Evolutionary conservation across 1,140 invertebrate species (phyloP), one percentile per base, ranked within the genome.

Genomic region (Andricus grossulariae): DNA sequence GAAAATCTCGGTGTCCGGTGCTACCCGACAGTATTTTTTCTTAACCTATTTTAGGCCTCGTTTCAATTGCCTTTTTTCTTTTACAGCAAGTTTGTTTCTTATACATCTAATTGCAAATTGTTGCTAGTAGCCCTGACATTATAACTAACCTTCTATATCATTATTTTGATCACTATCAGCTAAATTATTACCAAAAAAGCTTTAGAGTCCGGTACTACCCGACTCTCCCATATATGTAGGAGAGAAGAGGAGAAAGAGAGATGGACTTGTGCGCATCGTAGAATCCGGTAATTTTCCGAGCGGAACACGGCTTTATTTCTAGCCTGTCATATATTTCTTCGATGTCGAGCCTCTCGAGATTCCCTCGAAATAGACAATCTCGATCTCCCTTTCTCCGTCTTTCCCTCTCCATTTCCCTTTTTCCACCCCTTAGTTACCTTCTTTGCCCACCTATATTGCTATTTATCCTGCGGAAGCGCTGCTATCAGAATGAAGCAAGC

Each of bases 231-330:
- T 78, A 73, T 52, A n/a, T 72, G 45, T 66, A n/a, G 71, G 57
- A 80, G 76, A 70, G 50, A 71, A 39, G 50, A 25, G 77, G 71
- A 78, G 75, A 73, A 32, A 54, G 72, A 82, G 50, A 52, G 72
- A 80, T 45, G 73, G 71, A 77, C 73, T 76, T 79, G 75, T 73
- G 55, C 52, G 73, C 57, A n/a, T 75, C 50, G 75, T 73, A 79
- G 77, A 82, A 83, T 82, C 85, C 83, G 79, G 83, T 83, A 85
- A 85, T 84, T 82, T 83, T 85, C 82, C 85, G 82, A 71, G 81
- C 80, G 80, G 79, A 84, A 84, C 83, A 75, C 52, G 80, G 80
- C 85, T 85, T 83, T 83, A 84, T 86, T 86, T 86, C 84, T 82
- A 55, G 45, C 66, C 77, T 78, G 77, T 73, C 82, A 80, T 80